These are phyloP conservation scores for Lycia hirtaria DNA, from an alignment of 2,888 invertebrate species.

Conservation along the genomic window DNA sequence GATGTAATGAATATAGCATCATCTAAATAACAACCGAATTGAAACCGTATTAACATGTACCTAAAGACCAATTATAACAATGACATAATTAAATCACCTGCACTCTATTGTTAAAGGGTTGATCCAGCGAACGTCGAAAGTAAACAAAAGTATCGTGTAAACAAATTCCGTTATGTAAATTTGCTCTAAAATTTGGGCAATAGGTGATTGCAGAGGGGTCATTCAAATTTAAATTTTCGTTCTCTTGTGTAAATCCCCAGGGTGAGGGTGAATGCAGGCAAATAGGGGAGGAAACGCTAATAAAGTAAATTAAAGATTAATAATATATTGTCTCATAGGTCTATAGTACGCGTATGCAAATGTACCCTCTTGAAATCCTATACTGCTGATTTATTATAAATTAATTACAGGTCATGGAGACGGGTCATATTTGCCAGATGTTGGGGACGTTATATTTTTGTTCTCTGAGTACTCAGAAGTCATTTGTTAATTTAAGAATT, in stretches of 20 bases:
- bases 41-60: background rate
- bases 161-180: constrained; percentile 47
- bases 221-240: constrained; percentile 84
- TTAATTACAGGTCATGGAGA: constrained; percentile 50
- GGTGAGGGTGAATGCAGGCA: constrained; percentile 63
- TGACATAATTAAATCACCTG: constrained; percentile 30
- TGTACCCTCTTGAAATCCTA: constrained; percentile 47
- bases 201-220: constrained; percentile 69
- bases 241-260: constrained; percentile 74
- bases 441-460: background rate
- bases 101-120: constrained; percentile 35
- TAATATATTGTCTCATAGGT: constrained; percentile 82
- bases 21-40: background rate
- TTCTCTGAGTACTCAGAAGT: background rate
- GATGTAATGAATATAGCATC: background rate
- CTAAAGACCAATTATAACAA: constrained; percentile 3
- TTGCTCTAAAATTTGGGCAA: constrained; percentile 60
- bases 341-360: constrained; percentile 74
- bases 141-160: constrained; percentile 37
- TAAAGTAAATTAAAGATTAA: constrained; percentile 86
- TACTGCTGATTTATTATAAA: constrained; percentile 60
- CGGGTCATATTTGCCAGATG: constrained; percentile 20
- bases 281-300: constrained; percentile 76
- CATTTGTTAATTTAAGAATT: constrained; percentile 5
- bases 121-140: constrained; percentile 20